A percentile compares a stretch with the other conserved stretches of the same genome.
Conservation (phyloP, 2,113 vertebrate species). For the Formicarius rufipectus region DNA sequence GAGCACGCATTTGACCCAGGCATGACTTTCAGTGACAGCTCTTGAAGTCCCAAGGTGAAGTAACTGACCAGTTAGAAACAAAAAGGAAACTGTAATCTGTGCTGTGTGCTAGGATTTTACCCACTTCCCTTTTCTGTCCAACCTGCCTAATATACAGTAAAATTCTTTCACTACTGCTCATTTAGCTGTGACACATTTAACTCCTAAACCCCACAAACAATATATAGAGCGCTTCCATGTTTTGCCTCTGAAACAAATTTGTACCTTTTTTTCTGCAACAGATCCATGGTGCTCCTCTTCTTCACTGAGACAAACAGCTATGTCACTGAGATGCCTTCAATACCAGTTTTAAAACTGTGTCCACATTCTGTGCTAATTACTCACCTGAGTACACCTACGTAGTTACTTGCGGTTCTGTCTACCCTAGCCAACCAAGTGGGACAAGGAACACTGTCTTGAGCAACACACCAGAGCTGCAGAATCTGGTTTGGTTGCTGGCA, state of each 20-base stretch:
- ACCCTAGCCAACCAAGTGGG: neutral
- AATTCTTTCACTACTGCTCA: neutral
- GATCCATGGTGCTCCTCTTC: neutral
- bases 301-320: neutral
- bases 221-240: neutral
- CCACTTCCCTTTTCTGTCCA: neutral
- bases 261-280: neutral
- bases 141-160: neutral
- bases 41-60: constrained; percentile 4
- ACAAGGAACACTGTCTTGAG: neutral
- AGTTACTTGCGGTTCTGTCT: neutral
- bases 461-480: neutral
- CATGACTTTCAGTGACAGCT: constrained; percentile 9
- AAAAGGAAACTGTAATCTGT: neutral
- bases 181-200: neutral
- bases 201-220: neutral
- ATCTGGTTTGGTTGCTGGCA: neutral
- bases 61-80: neutral
- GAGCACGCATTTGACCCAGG: neutral
- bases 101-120: neutral
- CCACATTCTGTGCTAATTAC: neutral
- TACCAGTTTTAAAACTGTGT: neutral
- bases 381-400: neutral
- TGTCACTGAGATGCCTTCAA: neutral
- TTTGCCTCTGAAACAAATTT: neutral